Percentiles rank a stretch among this genome's conserved stretches.
Conservation (phyloP, 1,140 invertebrate genomes). For the Temnothorax curvispinosus region DNA sequence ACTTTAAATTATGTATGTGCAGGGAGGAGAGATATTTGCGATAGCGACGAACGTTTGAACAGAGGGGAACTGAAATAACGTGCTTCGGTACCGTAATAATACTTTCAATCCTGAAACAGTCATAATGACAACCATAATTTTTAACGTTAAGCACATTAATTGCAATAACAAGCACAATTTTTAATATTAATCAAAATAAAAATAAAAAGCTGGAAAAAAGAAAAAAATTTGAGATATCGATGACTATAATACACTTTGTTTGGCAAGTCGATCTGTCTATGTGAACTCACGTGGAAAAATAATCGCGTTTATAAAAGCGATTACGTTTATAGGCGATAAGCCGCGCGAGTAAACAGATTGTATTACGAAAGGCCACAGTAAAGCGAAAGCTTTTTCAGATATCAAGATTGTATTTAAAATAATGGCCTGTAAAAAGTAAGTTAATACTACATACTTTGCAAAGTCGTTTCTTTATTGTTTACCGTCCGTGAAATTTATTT, state of each 20-base stretch:
- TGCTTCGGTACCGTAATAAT: neutral
- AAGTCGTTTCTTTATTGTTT: neutral
- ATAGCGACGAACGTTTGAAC: neutral
- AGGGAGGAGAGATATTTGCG: neutral
- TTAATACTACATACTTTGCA: neutral
- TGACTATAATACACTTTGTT: neutral
- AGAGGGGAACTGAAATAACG: neutral
- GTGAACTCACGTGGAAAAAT: neutral
- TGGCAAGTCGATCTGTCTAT: neutral
- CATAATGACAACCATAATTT: neutral
- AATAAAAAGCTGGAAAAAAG: neutral
- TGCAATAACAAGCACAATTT: neutral
- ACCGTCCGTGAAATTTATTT: neutral
- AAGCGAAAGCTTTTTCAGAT: neutral
- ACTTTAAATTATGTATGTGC: neutral
- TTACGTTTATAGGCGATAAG: conserved; percentile 5
- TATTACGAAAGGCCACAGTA: neutral
- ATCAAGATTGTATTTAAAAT: conserved; percentile 24
- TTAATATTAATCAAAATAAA: too few species aligned
- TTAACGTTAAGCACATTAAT: too few species aligned
- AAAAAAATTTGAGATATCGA: conserved; percentile 4
- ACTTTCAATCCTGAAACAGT: neutral
- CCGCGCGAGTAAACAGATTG: neutral
- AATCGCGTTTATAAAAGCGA: neutral
- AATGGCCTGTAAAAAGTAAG: conserved; percentile 12